Evolutionary conservation across 2,113 vertebrate genomes (phyloP).

Genomic region (Pterocles burchelli): DNA sequence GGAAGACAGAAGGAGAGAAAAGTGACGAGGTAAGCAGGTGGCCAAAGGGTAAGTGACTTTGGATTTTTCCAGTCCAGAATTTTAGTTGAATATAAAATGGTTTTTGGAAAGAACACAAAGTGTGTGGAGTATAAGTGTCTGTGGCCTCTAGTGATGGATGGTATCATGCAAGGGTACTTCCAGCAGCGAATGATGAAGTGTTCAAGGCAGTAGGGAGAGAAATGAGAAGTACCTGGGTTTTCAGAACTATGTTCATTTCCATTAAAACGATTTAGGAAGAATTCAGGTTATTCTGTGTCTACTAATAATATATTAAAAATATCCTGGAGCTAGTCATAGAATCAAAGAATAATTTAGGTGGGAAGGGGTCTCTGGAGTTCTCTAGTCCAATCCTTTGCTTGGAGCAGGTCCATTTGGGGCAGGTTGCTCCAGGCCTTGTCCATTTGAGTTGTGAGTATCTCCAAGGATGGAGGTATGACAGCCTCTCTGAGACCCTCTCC

Average conservation of each 20-base stretch:
- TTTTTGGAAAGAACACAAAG: not conserved
- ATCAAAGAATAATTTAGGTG: not conserved
- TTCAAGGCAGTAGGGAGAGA: not conserved
- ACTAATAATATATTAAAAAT: not conserved
- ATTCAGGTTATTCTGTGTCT: not conserved
- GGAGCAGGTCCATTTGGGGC: no score
- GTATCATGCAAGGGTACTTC: not conserved
- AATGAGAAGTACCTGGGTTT: not conserved
- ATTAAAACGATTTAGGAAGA: no score
- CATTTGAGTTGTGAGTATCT: not conserved
- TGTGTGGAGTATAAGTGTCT: not conserved
- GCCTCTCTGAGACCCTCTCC: not conserved
- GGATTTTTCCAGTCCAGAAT: not conserved
- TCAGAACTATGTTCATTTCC: no score
- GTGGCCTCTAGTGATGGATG: not conserved
- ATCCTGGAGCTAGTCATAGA: not conserved
- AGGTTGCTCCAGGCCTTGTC: no score
- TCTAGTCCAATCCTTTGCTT: no score
- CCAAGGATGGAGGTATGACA: not conserved
- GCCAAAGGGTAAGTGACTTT: not conserved
- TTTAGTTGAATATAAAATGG: not conserved
- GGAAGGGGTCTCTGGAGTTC: no score
- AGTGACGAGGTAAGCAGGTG: not conserved
- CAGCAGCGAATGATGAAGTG: not conserved
- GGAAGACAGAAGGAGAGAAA: not conserved